These are phyloP conservation scores for Lucilia cuprina DNA, from an alignment of 1,140 invertebrate genomes.

Conservation along the genomic window DNA sequence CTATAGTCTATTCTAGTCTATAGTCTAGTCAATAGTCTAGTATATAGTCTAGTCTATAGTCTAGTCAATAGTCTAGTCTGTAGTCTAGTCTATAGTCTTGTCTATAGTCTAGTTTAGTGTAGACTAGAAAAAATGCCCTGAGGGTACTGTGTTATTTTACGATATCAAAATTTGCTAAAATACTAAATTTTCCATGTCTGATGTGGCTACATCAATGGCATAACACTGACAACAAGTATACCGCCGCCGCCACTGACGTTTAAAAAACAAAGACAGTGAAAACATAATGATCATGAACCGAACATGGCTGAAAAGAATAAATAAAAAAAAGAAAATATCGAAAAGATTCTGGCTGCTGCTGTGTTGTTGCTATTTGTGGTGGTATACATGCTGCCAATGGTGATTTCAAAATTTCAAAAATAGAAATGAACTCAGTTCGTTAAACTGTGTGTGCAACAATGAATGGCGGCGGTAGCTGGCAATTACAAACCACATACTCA, in stretches of 20 bases:
- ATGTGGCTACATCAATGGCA: background rate
- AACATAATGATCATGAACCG: background rate
- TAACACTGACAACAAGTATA: background rate
- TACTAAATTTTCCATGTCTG: no score
- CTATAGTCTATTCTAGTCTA: no score
- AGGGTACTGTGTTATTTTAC: no score
- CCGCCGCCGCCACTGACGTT: no score
- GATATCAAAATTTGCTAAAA: no score
- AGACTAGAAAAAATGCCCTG: no score
- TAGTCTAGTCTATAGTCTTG: no score
- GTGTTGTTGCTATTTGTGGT: background rate
- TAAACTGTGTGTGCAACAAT: constrained; percentile 49
- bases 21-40: no score
- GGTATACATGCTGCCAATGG: background rate
- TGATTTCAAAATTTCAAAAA: constrained; percentile 51
- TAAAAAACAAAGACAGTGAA: background rate
- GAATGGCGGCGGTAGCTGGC: background rate
- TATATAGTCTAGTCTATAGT: no score
- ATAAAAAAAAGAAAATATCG: background rate
- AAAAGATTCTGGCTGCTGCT: background rate
- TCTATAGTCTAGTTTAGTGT: no score
- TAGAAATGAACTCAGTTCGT: constrained; percentile 64
- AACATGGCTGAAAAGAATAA: background rate
- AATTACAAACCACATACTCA: background rate
- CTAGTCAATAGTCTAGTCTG: no score